phyloP scores from a whole-genome alignment of 2,888 invertebrate genomes.

The Tipula unca region DNA sequence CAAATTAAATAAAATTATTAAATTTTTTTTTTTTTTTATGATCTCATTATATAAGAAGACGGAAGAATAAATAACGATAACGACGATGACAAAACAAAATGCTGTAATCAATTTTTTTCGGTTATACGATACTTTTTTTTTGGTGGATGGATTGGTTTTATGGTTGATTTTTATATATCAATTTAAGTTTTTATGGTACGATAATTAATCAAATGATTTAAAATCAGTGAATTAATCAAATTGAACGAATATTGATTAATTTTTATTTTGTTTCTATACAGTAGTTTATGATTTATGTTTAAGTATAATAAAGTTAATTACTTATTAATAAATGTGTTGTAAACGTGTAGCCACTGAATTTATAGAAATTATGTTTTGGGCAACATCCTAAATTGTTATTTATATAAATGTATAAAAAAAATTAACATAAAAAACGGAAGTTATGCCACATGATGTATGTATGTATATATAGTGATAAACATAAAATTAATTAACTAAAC shows the following conservation, averaged over 20 bases:
- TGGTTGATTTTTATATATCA: not conserved
- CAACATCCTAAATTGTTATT: no score
- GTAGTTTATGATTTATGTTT: not conserved
- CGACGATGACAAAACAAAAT: not conserved
- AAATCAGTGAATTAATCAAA: not conserved
- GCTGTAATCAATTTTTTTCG: not conserved
- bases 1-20: not conserved
- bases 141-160: not conserved
- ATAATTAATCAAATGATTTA: not conserved
- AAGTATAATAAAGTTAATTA: not conserved
- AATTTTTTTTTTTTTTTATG: no score
- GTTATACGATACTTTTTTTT: not conserved
- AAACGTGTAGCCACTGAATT: not conserved
- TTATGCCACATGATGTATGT: no score
- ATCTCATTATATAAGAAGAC: not conserved
- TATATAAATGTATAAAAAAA: no score
- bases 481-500: no score
- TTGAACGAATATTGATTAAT: not conserved
- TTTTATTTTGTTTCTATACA: not conserved
- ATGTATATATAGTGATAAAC: no score
- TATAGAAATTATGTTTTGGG: no score
- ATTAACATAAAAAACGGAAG: no score
- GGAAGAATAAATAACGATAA: not conserved
- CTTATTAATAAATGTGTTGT: not conserved
- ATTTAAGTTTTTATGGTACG: not conserved